Percentiles rank a stretch among this genome's conserved stretches.
These are phyloP conservation scores for Drosophila rufa DNA, from an alignment of 1,140 invertebrate genomes.

Conservation along the genomic window DNA sequence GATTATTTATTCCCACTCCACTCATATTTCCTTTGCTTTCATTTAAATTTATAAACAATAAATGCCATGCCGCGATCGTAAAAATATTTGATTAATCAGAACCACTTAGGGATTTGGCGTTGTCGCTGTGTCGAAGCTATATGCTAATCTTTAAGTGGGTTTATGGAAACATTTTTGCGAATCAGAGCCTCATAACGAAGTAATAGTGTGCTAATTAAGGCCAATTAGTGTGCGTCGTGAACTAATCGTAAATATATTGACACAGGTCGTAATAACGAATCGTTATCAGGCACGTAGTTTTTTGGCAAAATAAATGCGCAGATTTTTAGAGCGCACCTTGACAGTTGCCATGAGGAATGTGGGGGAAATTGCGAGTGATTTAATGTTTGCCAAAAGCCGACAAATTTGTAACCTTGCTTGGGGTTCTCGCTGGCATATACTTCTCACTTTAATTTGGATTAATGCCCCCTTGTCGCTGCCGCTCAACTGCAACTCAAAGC, in stretches of 20 bases:
- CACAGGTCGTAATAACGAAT: conserved; percentile 22
- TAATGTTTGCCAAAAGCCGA: not conserved
- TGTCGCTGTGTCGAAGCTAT: not conserved
- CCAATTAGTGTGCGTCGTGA: conserved; percentile 14
- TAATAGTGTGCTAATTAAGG: conserved; percentile 27
- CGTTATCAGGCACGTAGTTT: conserved; percentile 24
- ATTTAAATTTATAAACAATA: conserved; percentile 13
- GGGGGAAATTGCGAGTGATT: conserved; percentile 11
- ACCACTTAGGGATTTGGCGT: conserved; percentile 5
- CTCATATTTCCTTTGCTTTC: too few species aligned
- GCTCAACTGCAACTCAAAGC: conserved; percentile 15
- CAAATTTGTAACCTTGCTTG: conserved; percentile 35
- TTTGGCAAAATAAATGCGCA: conserved; percentile 12
- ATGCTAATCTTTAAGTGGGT: conserved; percentile 15
- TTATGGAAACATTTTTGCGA: conserved; percentile 17
- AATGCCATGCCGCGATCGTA: not conserved
- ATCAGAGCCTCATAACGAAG: conserved; percentile 19
- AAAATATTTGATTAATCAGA: conserved; percentile 22
- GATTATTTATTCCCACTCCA: not conserved
- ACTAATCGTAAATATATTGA: conserved; percentile 20
- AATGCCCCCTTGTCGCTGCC: conserved; percentile 34
- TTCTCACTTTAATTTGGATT: conserved; percentile 52
- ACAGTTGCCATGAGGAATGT: conserved; percentile 39
- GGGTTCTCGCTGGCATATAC: conserved; percentile 21
- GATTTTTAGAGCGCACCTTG: conserved; percentile 27